Evolutionary conservation across 2,113 vertebrate genomes (phyloP), one percentile per base, ranked within the genome.

Genomic region (Alaudala cheleensis): DNA sequence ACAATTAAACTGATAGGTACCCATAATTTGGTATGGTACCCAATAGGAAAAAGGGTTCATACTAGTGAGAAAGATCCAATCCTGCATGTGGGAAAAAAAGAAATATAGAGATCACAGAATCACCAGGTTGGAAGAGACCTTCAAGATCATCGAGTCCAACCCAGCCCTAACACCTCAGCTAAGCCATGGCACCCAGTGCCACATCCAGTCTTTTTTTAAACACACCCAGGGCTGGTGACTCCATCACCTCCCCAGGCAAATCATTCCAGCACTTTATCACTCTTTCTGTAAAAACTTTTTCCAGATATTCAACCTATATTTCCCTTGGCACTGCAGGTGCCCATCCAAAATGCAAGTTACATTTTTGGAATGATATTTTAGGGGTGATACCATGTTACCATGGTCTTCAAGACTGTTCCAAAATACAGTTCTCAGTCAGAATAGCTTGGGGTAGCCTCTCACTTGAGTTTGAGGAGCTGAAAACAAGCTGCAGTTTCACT

Each of bases 401-500:
- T 1, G 0, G 71, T 93, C 49, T 60, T 58, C 2, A 4, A 45
- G 66, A 21, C 34, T 53, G 16, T 58, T 45, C 22, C 53, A 72
- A 5, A 31, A 24, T 49, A 40, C 11, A 31, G 16, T 67, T 84
- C 21, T 34, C 20, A 11, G 26, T 84, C 39, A 45, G 77, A 61
- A 50, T 76, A 3, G 4, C 58, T 60, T 60, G 25, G 20, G 31
- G 18, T n/a, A 56, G 53, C 20, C 29, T 76, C 90, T 49, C 42
- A 61, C 42, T 66, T 86, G 86, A 81, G 31, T 57, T 73, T 22
- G 45, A 53, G 51, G 78, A 87, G 65, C 58, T 88, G 77, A 65
- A 85, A 91, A 85, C 37, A 72, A 67, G n/a, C n/a, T 64, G 23
- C 51, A 78, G 33, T 60, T 95, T 77, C 39, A 49, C 39, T 89